Evolutionary conservation across 2,113 vertebrate species (phyloP).

Genomic region (Mus pahari): DNA sequence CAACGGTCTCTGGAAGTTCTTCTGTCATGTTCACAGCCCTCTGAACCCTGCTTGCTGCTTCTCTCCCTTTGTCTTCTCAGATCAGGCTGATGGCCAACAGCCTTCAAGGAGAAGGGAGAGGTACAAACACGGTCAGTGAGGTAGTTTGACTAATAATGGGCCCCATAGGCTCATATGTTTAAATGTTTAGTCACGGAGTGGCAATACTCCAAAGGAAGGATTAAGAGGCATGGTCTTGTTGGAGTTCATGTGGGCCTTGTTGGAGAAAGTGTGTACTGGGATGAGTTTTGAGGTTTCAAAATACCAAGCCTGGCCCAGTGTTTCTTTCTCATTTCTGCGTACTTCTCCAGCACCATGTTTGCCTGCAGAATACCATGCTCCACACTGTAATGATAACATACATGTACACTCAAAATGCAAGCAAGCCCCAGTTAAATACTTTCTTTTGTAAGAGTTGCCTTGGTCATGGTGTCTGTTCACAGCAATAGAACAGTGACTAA

Average conservation of each 20-base stretch:
- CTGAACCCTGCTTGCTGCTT: too few species aligned
- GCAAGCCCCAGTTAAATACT: background rate
- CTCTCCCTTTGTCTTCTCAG: too few species aligned
- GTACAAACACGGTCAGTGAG: background rate
- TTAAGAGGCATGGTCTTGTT: background rate
- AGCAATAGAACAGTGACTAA: background rate
- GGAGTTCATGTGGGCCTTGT: background rate
- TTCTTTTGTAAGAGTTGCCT: background rate
- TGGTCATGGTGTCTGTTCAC: background rate
- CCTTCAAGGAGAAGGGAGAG: too few species aligned
- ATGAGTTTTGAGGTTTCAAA: background rate
- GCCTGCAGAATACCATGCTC: background rate
- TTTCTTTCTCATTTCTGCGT: background rate
- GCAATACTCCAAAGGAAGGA: background rate
- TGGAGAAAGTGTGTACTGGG: background rate
- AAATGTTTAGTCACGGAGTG: background rate
- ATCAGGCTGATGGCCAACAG: too few species aligned
- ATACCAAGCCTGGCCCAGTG: background rate
- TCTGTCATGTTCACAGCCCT: too few species aligned
- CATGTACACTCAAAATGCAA: background rate
- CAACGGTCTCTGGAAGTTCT: too few species aligned
- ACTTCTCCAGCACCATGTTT: background rate
- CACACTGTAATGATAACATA: background rate
- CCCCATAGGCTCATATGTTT: background rate
- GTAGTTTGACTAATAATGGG: background rate